These are phyloP conservation scores for Digitonthophagus gazella DNA, from an alignment of 2,888 invertebrate species.

Conservation along the genomic window DNA sequence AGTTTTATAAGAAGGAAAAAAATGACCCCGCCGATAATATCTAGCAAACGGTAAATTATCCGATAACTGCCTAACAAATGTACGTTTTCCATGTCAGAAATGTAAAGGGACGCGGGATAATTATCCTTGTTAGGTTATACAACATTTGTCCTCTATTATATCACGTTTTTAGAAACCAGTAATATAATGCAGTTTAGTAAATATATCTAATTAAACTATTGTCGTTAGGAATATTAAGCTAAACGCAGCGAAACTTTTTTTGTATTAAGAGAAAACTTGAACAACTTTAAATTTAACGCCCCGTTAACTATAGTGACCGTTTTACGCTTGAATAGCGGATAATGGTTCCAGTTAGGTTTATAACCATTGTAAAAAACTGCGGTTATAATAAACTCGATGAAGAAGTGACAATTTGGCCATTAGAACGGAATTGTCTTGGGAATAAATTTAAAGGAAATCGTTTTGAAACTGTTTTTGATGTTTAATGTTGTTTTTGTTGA, in stretches of 20 bases:
- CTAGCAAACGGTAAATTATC: conserved; percentile 39
- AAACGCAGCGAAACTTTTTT: not conserved
- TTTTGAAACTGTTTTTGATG: not conserved
- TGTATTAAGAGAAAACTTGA: no score
- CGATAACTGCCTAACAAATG: conserved; percentile 48
- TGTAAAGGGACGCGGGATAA: not conserved
- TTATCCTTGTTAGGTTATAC: conserved; percentile 9
- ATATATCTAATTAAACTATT: not conserved
- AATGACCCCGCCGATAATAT: conserved; percentile 29
- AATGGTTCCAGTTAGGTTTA: not conserved
- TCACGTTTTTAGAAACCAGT: not conserved
- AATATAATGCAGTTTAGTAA: not conserved
- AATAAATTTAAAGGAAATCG: not conserved
- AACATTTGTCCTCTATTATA: not conserved
- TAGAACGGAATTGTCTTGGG: no score
- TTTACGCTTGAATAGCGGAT: not conserved
- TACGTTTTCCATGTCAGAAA: conserved; percentile 44
- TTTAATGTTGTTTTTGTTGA: no score
- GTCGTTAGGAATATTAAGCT: not conserved
- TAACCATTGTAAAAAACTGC: not conserved
- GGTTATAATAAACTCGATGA: not conserved
- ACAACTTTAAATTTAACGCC: not conserved
- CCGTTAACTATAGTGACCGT: not conserved
- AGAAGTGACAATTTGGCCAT: not conserved
- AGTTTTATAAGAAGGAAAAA: conserved; percentile 17